phyloP scores from a whole-genome alignment of 92 coral and sea anemone genomes.

The Phenganax subtilis region DNA sequence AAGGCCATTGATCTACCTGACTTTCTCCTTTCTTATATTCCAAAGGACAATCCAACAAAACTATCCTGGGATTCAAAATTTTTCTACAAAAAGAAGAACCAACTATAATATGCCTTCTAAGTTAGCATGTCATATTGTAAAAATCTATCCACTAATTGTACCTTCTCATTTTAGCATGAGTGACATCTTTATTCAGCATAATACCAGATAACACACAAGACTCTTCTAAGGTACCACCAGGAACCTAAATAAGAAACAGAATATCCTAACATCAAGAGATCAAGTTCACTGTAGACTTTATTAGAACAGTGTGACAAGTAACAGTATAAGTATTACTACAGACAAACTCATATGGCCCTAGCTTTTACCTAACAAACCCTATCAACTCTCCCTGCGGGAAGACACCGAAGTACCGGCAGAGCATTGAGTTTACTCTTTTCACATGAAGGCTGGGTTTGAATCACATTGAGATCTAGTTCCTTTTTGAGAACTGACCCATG shows the following conservation, averaged over 20 bases:
- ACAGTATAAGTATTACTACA: neutral
- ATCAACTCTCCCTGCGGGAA: too few relatives aligned
- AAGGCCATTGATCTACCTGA: conserved; percentile 51
- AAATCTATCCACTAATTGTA: neutral
- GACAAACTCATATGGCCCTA: neutral
- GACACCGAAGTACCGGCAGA: too few relatives aligned
- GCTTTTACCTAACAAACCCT: neutral
- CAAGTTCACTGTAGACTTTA: neutral
- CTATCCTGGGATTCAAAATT: conserved; percentile 87
- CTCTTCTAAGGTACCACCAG: conserved; percentile 97
- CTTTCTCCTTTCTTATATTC: conserved; percentile 99
- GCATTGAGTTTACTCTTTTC: too few relatives aligned
- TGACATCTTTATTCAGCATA: conserved; percentile 95
- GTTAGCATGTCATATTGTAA: neutral
- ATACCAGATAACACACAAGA: conserved; percentile 92
- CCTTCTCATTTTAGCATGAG: conserved; percentile 98
- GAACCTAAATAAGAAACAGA: conserved; percentile 52
- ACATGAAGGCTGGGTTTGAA: too few relatives aligned
- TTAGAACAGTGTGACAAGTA: neutral
- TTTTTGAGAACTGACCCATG: too few relatives aligned
- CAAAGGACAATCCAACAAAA: conserved; percentile 83
- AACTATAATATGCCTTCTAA: neutral
- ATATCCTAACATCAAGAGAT: too few relatives aligned
- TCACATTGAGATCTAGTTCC: neutral
- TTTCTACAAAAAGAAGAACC: conserved; percentile 50